These are phyloP conservation scores for Leptothorax acervorum DNA, from an alignment of 2,888 invertebrate species.

Conservation along the genomic window DNA sequence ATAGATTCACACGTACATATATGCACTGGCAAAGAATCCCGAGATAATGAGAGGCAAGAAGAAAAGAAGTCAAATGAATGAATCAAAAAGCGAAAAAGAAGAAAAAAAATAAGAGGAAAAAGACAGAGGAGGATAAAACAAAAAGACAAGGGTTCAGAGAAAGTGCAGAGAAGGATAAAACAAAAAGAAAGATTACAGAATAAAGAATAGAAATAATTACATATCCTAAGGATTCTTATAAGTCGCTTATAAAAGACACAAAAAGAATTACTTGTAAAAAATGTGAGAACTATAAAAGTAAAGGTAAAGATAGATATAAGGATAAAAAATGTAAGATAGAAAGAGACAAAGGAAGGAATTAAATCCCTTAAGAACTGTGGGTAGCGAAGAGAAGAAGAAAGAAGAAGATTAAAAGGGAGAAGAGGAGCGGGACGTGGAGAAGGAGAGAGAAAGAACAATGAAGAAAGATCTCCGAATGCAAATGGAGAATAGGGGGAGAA, in stretches of 20 bases:
- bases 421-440: constrained; percentile 26
- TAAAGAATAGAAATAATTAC: constrained; percentile 43
- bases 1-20: not conserved
- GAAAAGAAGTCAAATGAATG: constrained; percentile 31
- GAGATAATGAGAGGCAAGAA: constrained; percentile 15
- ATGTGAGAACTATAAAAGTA: constrained; percentile 13
- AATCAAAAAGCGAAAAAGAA: not conserved
- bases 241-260: not conserved
- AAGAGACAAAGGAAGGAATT: constrained; percentile 24
- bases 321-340: constrained; percentile 24
- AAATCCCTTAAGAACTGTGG: constrained; percentile 45
- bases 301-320: not conserved
- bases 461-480: constrained; percentile 49
- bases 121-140: not conserved
- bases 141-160: not conserved
- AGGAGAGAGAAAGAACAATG: constrained; percentile 52
- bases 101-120: not conserved
- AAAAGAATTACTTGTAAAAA: constrained; percentile 33
- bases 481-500: constrained; percentile 29
- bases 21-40: not conserved
- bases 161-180: not conserved
- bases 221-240: constrained; percentile 4
- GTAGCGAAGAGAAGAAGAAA: not conserved
- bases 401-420: not conserved
- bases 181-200: not conserved